Base-by-base conservation (phyloP, 2,797 vertebrate genomes). In the Paguma larvata region DNA sequence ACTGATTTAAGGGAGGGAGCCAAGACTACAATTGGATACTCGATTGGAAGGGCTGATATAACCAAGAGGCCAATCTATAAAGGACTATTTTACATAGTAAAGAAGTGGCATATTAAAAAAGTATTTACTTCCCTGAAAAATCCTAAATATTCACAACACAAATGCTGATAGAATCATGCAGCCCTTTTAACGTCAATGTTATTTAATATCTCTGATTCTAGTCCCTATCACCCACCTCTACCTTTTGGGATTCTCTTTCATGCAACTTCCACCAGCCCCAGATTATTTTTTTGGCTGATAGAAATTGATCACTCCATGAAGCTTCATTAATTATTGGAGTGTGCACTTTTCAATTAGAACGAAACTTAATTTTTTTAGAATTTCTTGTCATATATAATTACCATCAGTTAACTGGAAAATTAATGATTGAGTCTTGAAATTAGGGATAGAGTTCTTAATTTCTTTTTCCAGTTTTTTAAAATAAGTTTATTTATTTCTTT, bases 21-120 rank as follows among this genome's bases (percentile, higher is more conserved):
- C 97, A 98, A 94, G 89, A 95, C 93, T 97, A 95, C 95, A 98
- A 96, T 88, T 89, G 94, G 92, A 97, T 90, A 72, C 84, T 97
- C 97, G 96, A 98, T 98, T 97, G 89, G 92, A 97, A 97, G 83
- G 87, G 86, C 38, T 97, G 95, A 93, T 97, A 96, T 79, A 96
- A 91, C 91, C 95, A 97, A 96, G 88, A 95, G 97, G 89, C 83
- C 92, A 91, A 97, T 97, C 86, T 97, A 92, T 97, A 97, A 97
- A 94, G 97, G 83, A 72, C 65, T 97, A 72, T 87, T 98, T 98
- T 96, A 96, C 96, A 95, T 94, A 97, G 88, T 78, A 95, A 97
- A 97, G 30, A 82, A 91, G 51, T 59, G 63, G 75, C 92, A 94
- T 93, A 91, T 83, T 92, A 75, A 73, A 92, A 95, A 95, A 95